Conservation (phyloP, 2,888 invertebrate species). For the Morpho achilles region DNA sequence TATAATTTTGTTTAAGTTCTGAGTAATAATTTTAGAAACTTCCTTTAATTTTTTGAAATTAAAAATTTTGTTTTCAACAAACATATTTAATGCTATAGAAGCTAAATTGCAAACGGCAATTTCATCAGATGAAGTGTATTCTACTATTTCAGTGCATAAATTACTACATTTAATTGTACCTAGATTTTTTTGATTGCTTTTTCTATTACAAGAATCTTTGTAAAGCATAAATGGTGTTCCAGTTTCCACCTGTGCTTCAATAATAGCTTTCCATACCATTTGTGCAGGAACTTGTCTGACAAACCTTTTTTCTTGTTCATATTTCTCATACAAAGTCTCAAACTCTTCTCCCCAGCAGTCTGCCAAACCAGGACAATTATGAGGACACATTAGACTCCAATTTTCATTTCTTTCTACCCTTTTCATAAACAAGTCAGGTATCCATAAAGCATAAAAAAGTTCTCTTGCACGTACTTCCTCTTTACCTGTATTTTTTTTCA, state of each 20-base stretch:
- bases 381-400: conserved; percentile 99
- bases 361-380: conserved; percentile 92
- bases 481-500: conserved; percentile 97
- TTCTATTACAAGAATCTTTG: conserved; percentile 97
- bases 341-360: conserved; percentile 98
- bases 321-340: conserved; percentile 90
- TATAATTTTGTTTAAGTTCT: conserved; percentile 97
- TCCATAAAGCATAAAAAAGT: conserved; percentile 98
- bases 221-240: conserved; percentile 99
- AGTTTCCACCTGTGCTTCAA: conserved; percentile 97
- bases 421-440: conserved; percentile 98
- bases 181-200: conserved; percentile 98
- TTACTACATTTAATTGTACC: conserved; percentile 99
- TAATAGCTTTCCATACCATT: conserved; percentile 94
- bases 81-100: conserved; percentile 97
- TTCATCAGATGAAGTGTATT: conserved; percentile 95
- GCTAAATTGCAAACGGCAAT: conserved; percentile 99
- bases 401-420: conserved; percentile 89
- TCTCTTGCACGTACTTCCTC: conserved; percentile 97
- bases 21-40: conserved; percentile 92
- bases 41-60: conserved; percentile 93
- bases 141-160: conserved; percentile 98
- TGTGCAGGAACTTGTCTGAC: conserved; percentile 88
- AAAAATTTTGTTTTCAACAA: conserved; percentile 88
- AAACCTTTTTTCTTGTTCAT: conserved; percentile 89